Evolutionary conservation across 2,113 vertebrate species (phyloP).

Genomic region (Zingel zingel): DNA sequence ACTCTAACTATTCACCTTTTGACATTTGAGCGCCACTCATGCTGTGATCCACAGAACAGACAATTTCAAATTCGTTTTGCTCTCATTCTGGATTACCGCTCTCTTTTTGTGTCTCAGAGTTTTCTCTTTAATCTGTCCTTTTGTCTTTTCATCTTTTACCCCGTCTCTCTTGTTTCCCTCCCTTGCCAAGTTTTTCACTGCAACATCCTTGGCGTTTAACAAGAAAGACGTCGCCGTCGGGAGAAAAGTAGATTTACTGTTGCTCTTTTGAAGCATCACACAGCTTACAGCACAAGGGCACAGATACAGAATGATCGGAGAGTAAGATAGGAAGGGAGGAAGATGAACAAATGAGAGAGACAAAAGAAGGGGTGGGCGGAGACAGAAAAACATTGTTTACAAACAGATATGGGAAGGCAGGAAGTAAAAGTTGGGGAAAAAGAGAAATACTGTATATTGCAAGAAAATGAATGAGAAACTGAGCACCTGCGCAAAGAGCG

Average conservation of each 20-base stretch:
- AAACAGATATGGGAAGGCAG: conserved; percentile 14
- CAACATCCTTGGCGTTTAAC: conserved; percentile 4
- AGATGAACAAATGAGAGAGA: conserved; percentile 26
- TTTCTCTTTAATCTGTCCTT: conserved; percentile 36
- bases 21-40: conserved; percentile 4
- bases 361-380: neutral
- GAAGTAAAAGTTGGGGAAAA: neutral
- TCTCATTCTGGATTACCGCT: conserved; percentile 29
- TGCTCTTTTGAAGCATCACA: conserved; percentile 53
- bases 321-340: neutral
- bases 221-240: conserved; percentile 40
- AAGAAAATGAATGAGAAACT: conserved; percentile 3
- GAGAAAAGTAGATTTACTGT: conserved; percentile 40
- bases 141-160: conserved; percentile 35
- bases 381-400: neutral
- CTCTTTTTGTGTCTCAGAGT: neutral
- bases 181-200: neutral
- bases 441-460: neutral
- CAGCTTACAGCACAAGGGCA: conserved; percentile 16
- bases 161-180: neutral
- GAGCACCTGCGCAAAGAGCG: conserved; percentile 20
- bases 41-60: conserved; percentile 38
- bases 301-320: conserved; percentile 34
- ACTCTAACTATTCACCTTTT: neutral
- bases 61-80: conserved; percentile 34